Evolutionary conservation across 2,797 vertebrate species (phyloP).

Genomic region (Galaxias olidus): DNA sequence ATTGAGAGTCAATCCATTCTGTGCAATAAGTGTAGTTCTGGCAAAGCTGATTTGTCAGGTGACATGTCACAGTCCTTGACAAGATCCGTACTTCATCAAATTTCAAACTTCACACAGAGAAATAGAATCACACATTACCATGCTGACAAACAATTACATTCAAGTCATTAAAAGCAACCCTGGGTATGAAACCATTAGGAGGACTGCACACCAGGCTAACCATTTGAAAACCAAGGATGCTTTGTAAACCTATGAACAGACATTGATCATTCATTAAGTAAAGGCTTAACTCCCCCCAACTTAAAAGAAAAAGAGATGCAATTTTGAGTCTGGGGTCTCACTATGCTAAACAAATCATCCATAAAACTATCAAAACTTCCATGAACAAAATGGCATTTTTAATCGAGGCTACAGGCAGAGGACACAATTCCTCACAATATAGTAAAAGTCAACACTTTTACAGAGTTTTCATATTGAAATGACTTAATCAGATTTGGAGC

Average conservation of each 20-base stretch:
- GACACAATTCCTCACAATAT: constrained; percentile 43
- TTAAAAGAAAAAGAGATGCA: constrained; percentile 28
- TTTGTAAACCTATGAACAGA: constrained; percentile 41
- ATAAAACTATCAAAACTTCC: constrained; percentile 50
- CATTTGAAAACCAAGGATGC: constrained; percentile 59
- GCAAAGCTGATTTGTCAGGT: constrained; percentile 83
- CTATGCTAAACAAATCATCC: constrained; percentile 44
- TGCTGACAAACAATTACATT: constrained; percentile 95
- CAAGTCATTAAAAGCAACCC: constrained; percentile 91
- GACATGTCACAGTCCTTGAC: constrained; percentile 93
- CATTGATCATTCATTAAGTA: constrained; percentile 57
- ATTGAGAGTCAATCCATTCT: neutral
- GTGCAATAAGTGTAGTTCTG: constrained; percentile 35
- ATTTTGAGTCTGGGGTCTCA: constrained; percentile 24
- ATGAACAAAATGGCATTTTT: constrained; percentile 48
- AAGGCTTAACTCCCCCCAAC: constrained; percentile 50
- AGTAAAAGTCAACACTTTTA: constrained; percentile 74
- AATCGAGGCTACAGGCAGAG: constrained; percentile 41
- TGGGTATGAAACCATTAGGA: constrained; percentile 82
- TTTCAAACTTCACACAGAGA: constrained; percentile 90
- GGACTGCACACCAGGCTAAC: constrained; percentile 54
- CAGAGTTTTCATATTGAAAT: constrained; percentile 59
- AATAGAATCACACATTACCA: constrained; percentile 89
- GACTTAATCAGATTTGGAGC: constrained; percentile 71
- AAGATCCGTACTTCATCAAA: constrained; percentile 92